phyloP scores from a whole-genome alignment of 2,888 invertebrate species.

The Hanleya hanleyi region DNA sequence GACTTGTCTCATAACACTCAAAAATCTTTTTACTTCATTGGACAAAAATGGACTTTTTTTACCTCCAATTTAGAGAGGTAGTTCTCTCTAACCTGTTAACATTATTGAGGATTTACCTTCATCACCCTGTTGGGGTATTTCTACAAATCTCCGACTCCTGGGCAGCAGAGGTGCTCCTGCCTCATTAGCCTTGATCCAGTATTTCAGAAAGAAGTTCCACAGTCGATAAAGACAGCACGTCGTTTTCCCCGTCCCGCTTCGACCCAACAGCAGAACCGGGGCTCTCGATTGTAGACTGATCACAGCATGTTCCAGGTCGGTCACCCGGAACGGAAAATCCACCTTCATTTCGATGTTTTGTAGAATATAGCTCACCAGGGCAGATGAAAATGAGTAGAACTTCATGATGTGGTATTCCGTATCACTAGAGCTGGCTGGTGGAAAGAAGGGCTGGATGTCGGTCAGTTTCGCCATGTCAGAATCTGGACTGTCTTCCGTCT shows the following conservation, averaged over 20 bases:
- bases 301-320: conserved; percentile 63
- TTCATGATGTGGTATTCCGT: conserved; percentile 66
- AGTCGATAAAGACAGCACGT: conserved; percentile 66
- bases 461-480: background rate
- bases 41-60: too few relatives aligned
- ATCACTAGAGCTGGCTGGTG: conserved; percentile 59
- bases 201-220: conserved; percentile 57
- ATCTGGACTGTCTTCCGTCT: background rate
- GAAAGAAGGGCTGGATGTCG: conserved; percentile 38
- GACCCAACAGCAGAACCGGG: conserved; percentile 62
- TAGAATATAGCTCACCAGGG: conserved; percentile 54
- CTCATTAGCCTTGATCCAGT: conserved; percentile 54
- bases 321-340: conserved; percentile 66
- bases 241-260: conserved; percentile 69
- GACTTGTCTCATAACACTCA: too few relatives aligned
- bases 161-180: conserved; percentile 49
- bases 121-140: conserved; percentile 33
- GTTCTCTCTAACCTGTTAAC: too few relatives aligned
- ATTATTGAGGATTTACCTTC: too few relatives aligned
- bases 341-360: conserved; percentile 53
- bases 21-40: too few relatives aligned
- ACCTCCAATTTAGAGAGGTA: too few relatives aligned
- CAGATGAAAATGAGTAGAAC: conserved; percentile 62
- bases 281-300: conserved; percentile 53
- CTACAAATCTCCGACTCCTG: conserved; percentile 23